Conservation (phyloP, 2,888 invertebrate genomes). For the Argyra leucocephala region DNA sequence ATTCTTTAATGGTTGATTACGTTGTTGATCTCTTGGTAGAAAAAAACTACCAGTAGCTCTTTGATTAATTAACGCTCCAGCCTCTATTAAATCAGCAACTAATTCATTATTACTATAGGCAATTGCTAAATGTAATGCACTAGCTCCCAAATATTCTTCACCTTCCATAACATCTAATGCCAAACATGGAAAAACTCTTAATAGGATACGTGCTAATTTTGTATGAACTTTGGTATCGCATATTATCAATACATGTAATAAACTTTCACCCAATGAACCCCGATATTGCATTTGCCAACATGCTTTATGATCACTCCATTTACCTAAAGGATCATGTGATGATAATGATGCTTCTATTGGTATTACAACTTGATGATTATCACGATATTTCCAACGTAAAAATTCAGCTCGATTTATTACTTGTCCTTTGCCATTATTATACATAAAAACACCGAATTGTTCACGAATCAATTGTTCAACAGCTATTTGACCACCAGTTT, state of each 20-base stretch:
- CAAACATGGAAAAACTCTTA: slow-evolving; percentile 84
- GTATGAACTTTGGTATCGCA: slow-evolving; percentile 74
- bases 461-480: slow-evolving; percentile 77
- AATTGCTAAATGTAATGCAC: slow-evolving; percentile 89
- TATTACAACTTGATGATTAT: slow-evolving; percentile 71
- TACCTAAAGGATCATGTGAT: slow-evolving; percentile 75
- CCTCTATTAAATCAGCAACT: slow-evolving; percentile 84
- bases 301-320: slow-evolving; percentile 83
- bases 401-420: slow-evolving; percentile 81
- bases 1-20: slow-evolving; percentile 61
- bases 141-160: slow-evolving; percentile 92
- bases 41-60: slow-evolving; percentile 94
- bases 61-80: slow-evolving; percentile 85
- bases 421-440: slow-evolving; percentile 73
- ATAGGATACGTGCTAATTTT: slow-evolving; percentile 71
- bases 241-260: slow-evolving; percentile 89
- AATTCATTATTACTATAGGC: slow-evolving; percentile 93
- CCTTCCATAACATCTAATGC: slow-evolving; percentile 93
- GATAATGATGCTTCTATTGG: slow-evolving; percentile 80
- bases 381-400: slow-evolving; percentile 80
- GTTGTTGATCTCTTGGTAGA: slow-evolving; percentile 87
- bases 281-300: slow-evolving; percentile 98
- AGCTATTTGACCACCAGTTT: slow-evolving; percentile 69
- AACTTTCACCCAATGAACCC: slow-evolving; percentile 88
- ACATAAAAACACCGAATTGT: slow-evolving; percentile 81